Percentiles rank a stretch among this genome's conserved stretches.
phyloP scores from a whole-genome alignment of 1,140 invertebrate species.

The Aphis craccivora region DNA sequence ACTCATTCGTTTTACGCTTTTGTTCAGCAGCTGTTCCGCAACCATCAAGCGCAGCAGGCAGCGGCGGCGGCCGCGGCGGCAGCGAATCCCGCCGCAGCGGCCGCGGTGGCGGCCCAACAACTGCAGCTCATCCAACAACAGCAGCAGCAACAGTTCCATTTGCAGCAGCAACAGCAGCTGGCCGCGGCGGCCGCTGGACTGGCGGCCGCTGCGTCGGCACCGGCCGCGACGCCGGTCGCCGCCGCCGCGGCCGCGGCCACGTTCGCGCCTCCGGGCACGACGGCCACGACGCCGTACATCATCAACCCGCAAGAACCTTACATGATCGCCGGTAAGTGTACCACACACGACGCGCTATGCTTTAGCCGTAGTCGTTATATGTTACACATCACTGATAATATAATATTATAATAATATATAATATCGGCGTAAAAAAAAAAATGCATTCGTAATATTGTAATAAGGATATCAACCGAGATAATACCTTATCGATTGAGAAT shows the following conservation, averaged over 20 bases:
- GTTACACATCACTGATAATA: background rate
- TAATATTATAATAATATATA: background rate
- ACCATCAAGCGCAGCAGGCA: conserved; percentile 66
- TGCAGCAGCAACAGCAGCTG: conserved; percentile 75
- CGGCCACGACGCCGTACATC: conserved; percentile 84
- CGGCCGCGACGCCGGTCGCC: conserved; percentile 70
- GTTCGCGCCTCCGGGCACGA: conserved; percentile 63
- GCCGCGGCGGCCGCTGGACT: conserved; percentile 63
- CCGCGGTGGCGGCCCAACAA: conserved; percentile 67
- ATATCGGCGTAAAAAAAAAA: background rate
- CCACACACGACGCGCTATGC: background rate
- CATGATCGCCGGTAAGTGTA: conserved; percentile 66
- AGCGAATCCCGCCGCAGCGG: conserved; percentile 64
- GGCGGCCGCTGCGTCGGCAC: conserved; percentile 59
- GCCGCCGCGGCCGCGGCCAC: conserved; percentile 67
- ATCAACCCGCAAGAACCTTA: conserved; percentile 83
- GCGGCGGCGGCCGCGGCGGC: conserved; percentile 57
- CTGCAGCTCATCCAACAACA: conserved; percentile 73
- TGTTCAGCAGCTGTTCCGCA: conserved; percentile 85
- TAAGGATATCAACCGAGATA: background rate
- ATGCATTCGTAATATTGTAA: background rate
- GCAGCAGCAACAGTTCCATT: conserved; percentile 70
- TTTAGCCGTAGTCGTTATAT: background rate
- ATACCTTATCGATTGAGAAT: background rate
- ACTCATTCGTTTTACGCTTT: conserved; percentile 60